Evolutionary conservation across 2,888 invertebrate genomes (phyloP).

Genomic region (Melanostoma mellinum): DNA sequence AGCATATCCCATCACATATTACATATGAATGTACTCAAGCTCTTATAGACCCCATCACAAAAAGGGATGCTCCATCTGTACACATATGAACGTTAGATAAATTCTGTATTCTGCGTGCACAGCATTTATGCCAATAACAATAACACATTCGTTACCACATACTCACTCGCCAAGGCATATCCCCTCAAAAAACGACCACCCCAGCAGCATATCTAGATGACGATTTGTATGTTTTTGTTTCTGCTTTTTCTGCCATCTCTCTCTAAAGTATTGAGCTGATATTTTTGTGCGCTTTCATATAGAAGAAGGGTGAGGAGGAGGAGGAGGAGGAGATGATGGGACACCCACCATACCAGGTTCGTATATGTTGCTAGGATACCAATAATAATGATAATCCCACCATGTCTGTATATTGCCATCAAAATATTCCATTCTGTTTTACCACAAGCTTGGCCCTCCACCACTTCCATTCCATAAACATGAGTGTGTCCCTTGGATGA

Average conservation of each 20-base stretch:
- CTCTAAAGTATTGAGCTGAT: conserved; percentile 39
- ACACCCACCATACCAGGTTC: background rate
- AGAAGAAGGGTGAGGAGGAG: background rate
- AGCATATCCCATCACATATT: conserved; percentile 20
- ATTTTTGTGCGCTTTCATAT: conserved; percentile 22
- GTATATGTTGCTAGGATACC: conserved; percentile 68
- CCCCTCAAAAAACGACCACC: conserved; percentile 50
- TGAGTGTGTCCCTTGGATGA: conserved; percentile 32
- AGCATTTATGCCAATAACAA: conserved; percentile 72
- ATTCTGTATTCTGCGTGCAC: conserved; percentile 69
- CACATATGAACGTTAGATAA: conserved; percentile 56
- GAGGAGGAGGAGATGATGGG: conserved; percentile 20
- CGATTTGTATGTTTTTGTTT: conserved; percentile 55
- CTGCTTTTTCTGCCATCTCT: conserved; percentile 32
- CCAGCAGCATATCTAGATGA: conserved; percentile 45
- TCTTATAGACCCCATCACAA: conserved; percentile 33
- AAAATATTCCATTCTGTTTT: conserved; percentile 67
- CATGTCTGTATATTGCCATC: conserved; percentile 68
- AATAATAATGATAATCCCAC: conserved; percentile 72
- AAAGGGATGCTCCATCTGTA: conserved; percentile 55
- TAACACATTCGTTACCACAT: conserved; percentile 69
- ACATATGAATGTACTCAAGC: background rate
- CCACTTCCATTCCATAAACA: conserved; percentile 26
- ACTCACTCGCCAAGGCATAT: conserved; percentile 36
- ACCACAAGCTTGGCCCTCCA: conserved; percentile 63